These are phyloP conservation scores for Polydrusus pterygomalis DNA, from an alignment of 2,888 invertebrate genomes.

Conservation along the genomic window DNA sequence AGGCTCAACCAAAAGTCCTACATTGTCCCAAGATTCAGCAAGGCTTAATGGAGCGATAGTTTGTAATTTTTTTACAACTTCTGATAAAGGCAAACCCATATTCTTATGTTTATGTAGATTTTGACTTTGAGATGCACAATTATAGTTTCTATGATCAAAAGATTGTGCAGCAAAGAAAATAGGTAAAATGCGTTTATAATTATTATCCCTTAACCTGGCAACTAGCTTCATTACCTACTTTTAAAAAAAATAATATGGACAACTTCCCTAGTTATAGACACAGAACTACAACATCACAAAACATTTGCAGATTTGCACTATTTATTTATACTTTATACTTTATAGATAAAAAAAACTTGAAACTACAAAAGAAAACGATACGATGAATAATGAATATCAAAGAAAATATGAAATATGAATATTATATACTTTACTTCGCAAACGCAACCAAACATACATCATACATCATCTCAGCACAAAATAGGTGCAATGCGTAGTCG, in stretches of 20 bases:
- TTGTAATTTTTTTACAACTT: constrained; percentile 75
- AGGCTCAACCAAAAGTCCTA: constrained; percentile 93
- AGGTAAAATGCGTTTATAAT: neutral
- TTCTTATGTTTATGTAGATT: neutral
- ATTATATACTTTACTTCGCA: no score
- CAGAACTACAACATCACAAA: no score
- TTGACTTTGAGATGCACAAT: neutral
- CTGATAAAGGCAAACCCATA: constrained; percentile 39
- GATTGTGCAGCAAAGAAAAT: neutral
- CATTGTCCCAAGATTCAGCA: constrained; percentile 96
- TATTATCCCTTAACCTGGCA: neutral
- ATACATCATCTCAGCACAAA: neutral
- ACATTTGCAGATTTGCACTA: no score
- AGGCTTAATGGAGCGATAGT: constrained; percentile 81
- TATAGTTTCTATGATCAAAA: neutral
- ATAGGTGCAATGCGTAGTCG: no score
- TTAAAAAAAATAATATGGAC: neutral
- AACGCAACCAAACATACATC: neutral
- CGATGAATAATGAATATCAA: no score
- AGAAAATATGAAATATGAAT: no score
- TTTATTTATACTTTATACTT: no score
- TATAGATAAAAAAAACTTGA: no score
- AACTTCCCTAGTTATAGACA: no score
- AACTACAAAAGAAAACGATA: no score
- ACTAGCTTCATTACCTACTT: constrained; percentile 12